phyloP scores from a whole-genome alignment of 2,797 vertebrate species.

The Mionectes olivaceus region DNA sequence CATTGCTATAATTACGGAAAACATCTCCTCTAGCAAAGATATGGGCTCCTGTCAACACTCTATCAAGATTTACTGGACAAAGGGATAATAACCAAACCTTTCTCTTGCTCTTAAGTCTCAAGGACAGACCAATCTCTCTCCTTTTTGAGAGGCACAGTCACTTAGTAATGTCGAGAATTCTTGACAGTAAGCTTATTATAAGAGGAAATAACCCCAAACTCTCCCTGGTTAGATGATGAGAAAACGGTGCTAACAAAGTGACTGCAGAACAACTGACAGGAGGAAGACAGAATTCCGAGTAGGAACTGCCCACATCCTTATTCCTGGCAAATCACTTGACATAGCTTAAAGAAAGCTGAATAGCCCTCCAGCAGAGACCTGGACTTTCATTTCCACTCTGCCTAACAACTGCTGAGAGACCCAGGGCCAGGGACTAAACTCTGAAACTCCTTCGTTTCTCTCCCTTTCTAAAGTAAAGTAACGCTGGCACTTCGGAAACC shows the following conservation, averaged over 20 bases:
- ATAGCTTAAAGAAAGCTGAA: neutral
- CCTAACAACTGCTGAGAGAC: neutral
- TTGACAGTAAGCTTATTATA: neutral
- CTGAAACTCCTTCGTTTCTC: neutral
- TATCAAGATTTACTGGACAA: slow-evolving; percentile 4
- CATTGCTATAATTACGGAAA: slow-evolving; percentile 4
- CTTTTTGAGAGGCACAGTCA: neutral
- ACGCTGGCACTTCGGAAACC: neutral
- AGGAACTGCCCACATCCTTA: neutral
- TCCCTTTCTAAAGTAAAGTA: neutral
- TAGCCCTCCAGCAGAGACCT: neutral
- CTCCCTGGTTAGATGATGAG: neutral
- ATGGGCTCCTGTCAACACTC: neutral
- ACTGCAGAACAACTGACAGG: neutral
- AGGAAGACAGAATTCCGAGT: neutral
- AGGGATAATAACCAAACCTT: slow-evolving; percentile 24
- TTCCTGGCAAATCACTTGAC: neutral
- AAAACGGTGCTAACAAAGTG: neutral
- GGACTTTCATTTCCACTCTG: neutral
- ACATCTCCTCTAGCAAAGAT: neutral
- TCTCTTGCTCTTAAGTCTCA: neutral
- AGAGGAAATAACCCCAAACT: neutral
- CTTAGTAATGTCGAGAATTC: neutral
- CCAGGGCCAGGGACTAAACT: neutral
- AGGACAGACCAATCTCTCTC: slow-evolving; percentile 6